These are phyloP conservation scores for Coptodon rendalli DNA, from an alignment of 2,113 vertebrate species.

Conservation along the genomic window DNA sequence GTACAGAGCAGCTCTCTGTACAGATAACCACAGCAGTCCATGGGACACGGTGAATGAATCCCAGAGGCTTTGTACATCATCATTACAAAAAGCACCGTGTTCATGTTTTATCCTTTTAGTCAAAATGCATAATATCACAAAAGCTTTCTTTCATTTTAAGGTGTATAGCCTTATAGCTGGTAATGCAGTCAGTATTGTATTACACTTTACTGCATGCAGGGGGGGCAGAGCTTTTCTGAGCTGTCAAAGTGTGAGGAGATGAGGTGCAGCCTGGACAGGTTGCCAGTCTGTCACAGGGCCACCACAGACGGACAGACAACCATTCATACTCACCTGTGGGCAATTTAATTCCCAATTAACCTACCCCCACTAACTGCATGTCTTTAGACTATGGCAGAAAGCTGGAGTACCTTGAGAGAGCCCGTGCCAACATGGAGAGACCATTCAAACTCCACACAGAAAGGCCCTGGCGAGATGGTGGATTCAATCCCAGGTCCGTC, in stretches of 20 bases:
- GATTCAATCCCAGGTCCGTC: not conserved
- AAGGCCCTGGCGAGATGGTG: not conserved
- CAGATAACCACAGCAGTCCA: not conserved
- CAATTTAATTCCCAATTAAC: not conserved
- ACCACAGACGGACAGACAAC: not conserved
- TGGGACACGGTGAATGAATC: not conserved
- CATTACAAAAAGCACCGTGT: not conserved
- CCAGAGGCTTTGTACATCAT: not conserved
- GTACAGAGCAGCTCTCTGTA: not conserved
- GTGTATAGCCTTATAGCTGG: not conserved
- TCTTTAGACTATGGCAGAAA: not conserved
- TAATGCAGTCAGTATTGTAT: not conserved
- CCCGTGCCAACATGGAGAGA: not conserved
- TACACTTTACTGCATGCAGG: not conserved
- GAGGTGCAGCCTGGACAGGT: not conserved
- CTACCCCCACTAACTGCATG: not conserved
- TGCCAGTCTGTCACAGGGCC: not conserved
- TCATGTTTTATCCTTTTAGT: not conserved
- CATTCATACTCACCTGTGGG: not conserved
- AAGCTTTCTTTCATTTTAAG: not conserved
- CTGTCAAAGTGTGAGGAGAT: not conserved
- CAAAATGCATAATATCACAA: not conserved
- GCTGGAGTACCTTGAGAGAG: not conserved
- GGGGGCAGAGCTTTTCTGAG: not conserved
- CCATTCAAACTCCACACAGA: not conserved